Base-by-base conservation (phyloP, 2,797 vertebrate genomes). In the Periophthalmus magnuspinnatus region DNA sequence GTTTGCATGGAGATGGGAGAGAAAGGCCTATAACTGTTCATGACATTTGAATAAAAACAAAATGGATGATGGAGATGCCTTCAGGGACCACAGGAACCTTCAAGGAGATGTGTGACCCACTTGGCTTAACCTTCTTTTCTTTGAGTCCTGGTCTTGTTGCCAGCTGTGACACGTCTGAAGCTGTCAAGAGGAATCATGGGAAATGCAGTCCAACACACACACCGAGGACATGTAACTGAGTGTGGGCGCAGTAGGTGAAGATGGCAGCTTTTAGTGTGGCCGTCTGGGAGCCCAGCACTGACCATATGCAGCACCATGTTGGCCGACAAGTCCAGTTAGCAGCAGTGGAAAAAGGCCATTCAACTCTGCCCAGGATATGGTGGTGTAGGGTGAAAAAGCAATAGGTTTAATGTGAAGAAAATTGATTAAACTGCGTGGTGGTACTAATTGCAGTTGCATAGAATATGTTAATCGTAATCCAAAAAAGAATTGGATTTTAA, bases 101-200 rank as follows among this genome's bases (percentile, higher is more conserved):
- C 67, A 75, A 85, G 78, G 77, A 72, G 76, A 81, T 68, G 70
- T 80, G 78, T 83, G 76, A 90, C 85, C 85, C 70, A 86, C 83
- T 90, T 91, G 89, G 88, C 87, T 81, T 84, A 86, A 82, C 80
- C 77, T 86, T 88, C 86, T 82, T 90, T 90, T 91, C 87, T 89
- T 91, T 76, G 74, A 84, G 83, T 84, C 80, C 75, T 41, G 78
- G 81, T 91, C 86, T 87, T 64, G 28, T 76, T 79, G 82, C 88
- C 88, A 90, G 88, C 88, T 91, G 90, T 85, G 88, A 89, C 82
- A 81, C 63, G 75, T 91, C 85, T 90, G 84, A 84, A 72, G 79
- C 88, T 90, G 90, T 91, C 91, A 89, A 65, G 81, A 62, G 79
- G 69, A 88, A 92, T 92, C 85, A 90, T 72, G 75, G 78, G 76